These are phyloP conservation scores for Ormyrus rosae DNA, from an alignment of 2,888 invertebrate genomes.

Conservation along the genomic window DNA sequence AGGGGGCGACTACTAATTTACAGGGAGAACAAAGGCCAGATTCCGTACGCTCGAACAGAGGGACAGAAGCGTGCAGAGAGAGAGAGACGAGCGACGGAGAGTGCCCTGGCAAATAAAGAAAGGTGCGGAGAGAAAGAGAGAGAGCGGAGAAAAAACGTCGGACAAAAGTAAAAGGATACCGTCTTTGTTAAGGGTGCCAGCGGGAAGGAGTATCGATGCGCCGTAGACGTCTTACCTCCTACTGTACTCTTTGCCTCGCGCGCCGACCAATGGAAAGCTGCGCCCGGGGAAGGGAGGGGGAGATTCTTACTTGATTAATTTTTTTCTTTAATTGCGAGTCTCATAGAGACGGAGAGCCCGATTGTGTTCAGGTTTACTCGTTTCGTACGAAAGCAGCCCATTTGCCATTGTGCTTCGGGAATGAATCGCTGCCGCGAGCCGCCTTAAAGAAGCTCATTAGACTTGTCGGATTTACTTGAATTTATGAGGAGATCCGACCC, in stretches of 20 bases:
- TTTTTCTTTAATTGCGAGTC: slow-evolving; percentile 24
- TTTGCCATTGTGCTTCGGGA: slow-evolving; percentile 6
- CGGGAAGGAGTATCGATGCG: slow-evolving; percentile 31
- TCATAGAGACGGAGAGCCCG: not conserved
- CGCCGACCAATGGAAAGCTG: too few species aligned
- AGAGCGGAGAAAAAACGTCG: not conserved
- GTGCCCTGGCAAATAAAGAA: too few species aligned
- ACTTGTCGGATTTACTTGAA: slow-evolving; percentile 47
- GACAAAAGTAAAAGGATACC: not conserved
- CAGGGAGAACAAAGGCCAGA: slow-evolving; percentile 40
- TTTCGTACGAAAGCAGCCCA: slow-evolving; percentile 5
- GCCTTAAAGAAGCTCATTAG: slow-evolving; percentile 48
- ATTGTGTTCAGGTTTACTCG: slow-evolving; percentile 11
- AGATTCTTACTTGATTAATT: too few species aligned
- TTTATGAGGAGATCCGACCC: slow-evolving; percentile 42
- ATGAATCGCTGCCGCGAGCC: not conserved
- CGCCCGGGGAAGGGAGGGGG: too few species aligned
- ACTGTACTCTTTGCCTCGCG: too few species aligned
- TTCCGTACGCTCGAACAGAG: slow-evolving; percentile 3
- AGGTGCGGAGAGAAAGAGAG: too few species aligned
- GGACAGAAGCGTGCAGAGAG: not conserved
- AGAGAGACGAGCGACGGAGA: too few species aligned
- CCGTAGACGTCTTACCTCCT: not conserved
- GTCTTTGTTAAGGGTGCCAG: slow-evolving; percentile 15
- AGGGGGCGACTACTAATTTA: slow-evolving; percentile 39